These are phyloP conservation scores for Hyaena hyaena DNA, from an alignment of 2,113 vertebrate species.

Conservation along the genomic window DNA sequence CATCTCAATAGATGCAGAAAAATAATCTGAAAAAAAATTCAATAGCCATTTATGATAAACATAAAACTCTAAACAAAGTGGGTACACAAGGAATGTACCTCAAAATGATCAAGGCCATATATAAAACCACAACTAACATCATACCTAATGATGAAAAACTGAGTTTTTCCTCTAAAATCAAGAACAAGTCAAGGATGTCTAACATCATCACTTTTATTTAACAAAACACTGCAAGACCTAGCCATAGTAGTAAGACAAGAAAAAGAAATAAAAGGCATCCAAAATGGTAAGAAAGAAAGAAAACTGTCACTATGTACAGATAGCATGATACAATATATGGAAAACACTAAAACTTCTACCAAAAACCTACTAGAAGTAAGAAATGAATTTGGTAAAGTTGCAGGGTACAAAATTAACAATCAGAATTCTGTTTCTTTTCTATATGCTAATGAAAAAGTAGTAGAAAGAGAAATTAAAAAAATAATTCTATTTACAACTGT, in stretches of 20 bases:
- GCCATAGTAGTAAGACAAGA: neutral
- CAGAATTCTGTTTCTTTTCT: neutral
- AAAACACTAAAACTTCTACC: neutral
- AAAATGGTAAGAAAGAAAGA: neutral
- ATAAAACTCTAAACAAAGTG: neutral
- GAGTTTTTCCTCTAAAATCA: neutral
- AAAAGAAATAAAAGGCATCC: neutral
- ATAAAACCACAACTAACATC: neutral
- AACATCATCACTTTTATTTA: neutral
- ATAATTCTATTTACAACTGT: neutral
- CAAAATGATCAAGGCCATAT: neutral
- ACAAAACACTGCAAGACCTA: neutral
- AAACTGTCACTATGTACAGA: neutral
- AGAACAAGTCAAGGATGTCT: neutral
- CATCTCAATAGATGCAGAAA: neutral
- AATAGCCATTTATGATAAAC: neutral
- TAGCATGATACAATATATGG: neutral
- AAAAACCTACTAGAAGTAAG: neutral
- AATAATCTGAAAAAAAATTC: neutral
- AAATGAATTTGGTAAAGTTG: neutral
- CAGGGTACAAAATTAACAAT: neutral
- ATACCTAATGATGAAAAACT: neutral
- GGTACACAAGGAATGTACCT: neutral
- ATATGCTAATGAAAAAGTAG: neutral
- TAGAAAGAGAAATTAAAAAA: neutral